These are phyloP conservation scores for Boulengeromyrus knoepffleri DNA, from an alignment of 2,113 vertebrate genomes.

Conservation along the genomic window DNA sequence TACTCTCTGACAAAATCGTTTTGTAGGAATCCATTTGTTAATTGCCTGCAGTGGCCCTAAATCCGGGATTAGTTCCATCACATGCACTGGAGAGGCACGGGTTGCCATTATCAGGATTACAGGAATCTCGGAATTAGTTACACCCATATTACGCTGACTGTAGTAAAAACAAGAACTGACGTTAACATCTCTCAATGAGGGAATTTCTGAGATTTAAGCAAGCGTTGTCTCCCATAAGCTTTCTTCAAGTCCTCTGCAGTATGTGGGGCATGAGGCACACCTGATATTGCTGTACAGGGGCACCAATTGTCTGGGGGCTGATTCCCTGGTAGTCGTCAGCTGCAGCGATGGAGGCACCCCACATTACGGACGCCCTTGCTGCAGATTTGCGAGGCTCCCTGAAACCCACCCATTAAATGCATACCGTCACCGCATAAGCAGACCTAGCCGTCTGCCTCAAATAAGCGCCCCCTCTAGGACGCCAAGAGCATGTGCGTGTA, in stretches of 20 bases:
- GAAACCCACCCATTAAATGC: neutral
- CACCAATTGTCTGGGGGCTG: neutral
- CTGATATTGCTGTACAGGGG: neutral
- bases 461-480: neutral
- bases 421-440: neutral
- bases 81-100: constrained; percentile 26
- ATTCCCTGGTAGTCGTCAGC: neutral
- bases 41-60: constrained; percentile 40
- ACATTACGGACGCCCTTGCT: neutral
- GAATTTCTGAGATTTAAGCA: neutral
- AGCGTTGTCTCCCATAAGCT: neutral
- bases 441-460: neutral
- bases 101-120: constrained; percentile 40
- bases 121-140: constrained; percentile 35
- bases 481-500: neutral
- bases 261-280: neutral
- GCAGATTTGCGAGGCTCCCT: neutral
- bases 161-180: neutral
- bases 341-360: neutral
- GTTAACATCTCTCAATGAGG: neutral
- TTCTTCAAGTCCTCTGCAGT: neutral
- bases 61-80: constrained; percentile 36
- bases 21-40: constrained; percentile 40
- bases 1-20: constrained; percentile 24
- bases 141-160: constrained; percentile 17